These are phyloP conservation scores for Hirudinaria manillensis DNA, from an alignment of 2,888 invertebrate species.

Conservation along the genomic window DNA sequence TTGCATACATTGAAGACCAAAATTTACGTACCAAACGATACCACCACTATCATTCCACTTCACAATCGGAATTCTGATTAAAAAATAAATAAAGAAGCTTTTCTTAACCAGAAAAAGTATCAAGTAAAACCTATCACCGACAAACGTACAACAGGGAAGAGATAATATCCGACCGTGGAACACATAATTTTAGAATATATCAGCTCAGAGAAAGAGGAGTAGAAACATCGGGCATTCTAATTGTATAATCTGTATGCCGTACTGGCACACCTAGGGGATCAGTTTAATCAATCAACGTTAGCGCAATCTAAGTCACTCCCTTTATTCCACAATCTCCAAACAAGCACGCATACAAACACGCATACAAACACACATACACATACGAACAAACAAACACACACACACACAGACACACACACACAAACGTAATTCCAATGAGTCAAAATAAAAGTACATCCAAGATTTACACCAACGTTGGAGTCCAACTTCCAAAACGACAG, in stretches of 20 bases:
- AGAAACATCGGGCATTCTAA: neutral
- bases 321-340: neutral
- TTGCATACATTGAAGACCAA: no score
- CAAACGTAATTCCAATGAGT: neutral
- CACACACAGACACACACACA: neutral
- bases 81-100: no score
- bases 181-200: neutral
- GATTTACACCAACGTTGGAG: no score
- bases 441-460: no score
- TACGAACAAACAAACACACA: neutral
- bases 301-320: conserved; percentile 10
- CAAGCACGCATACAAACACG: neutral
- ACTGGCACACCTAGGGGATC: neutral
- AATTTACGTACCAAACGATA: no score
- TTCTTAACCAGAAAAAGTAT: no score
- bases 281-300: conserved; percentile 18
- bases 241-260: conserved; percentile 15
- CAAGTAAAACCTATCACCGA: no score
- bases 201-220: neutral
- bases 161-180: neutral
- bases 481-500: no score
- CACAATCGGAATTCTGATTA: no score
- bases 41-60: no score
- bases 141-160: no score
- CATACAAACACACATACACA: neutral